Percentiles rank a stretch among this genome's conserved stretches.
Evolutionary conservation across 2,888 invertebrate genomes (phyloP).

Genomic region (Yponomeuta plumbellus): DNA sequence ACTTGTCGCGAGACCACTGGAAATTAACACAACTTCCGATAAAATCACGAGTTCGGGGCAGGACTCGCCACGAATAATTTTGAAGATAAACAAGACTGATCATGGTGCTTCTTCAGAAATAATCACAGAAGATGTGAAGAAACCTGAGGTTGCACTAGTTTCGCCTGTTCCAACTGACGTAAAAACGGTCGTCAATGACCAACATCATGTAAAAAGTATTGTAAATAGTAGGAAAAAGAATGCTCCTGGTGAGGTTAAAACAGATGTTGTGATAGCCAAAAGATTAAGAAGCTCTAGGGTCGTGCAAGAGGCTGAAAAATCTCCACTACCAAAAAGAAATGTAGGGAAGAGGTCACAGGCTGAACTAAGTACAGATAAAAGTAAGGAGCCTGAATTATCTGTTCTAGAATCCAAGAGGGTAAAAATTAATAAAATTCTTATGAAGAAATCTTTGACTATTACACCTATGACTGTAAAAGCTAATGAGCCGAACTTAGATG

Average conservation of each 20-base stretch:
- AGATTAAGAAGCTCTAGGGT: constrained; percentile 63
- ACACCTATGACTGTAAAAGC: constrained; percentile 37
- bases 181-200: neutral
- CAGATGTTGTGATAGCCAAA: constrained; percentile 52
- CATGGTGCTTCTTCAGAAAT: constrained; percentile 70
- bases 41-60: constrained; percentile 59
- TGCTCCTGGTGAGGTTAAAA: constrained; percentile 33
- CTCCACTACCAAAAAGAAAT: constrained; percentile 40
- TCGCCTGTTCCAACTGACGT: neutral
- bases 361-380: constrained; percentile 44
- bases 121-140: constrained; percentile 54
- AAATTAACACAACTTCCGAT: constrained; percentile 51
- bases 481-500: constrained; percentile 16
- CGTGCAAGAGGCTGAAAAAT: constrained; percentile 53
- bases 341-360: constrained; percentile 48
- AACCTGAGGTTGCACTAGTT: neutral
- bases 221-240: constrained; percentile 53
- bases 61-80: constrained; percentile 77
- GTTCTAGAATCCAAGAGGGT: constrained; percentile 58
- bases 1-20: constrained; percentile 58
- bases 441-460: constrained; percentile 58
- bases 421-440: constrained; percentile 62
- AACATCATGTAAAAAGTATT: constrained; percentile 26
- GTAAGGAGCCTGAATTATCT: constrained; percentile 51
- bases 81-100: constrained; percentile 80